Evolutionary conservation across 2,888 invertebrate species (phyloP), one percentile per base, ranked within the genome.

Genomic region (Dicranocentrus wangi): DNA sequence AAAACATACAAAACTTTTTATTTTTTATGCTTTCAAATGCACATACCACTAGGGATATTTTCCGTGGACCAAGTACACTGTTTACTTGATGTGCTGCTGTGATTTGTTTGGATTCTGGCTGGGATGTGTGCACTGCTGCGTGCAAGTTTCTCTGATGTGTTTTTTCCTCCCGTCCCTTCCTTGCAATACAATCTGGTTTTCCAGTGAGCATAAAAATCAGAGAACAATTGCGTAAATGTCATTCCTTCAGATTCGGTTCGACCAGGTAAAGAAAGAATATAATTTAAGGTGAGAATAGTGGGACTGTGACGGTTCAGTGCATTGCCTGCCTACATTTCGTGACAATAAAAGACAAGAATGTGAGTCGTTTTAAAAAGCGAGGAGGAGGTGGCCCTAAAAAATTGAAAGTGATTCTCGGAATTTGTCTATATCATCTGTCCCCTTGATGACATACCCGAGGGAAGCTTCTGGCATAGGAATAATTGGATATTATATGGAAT

Each of bases 391-490:
- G 63, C 7, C 17, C 3, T 23, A 43, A 42, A 42, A 71, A 60
- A 71, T 61, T 71, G 71, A 71, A 71, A 71, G 71, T 71, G 71
- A 71, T 71, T 60, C 71, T 42, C 60, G 71, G 71, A 71, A 71
- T 71, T 71, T 60, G 43, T 39, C 58, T 17, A 61, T 63, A 70
- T 70, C 42, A 43, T 58, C 60, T 42, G 61, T 39, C 61, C 25
- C 55, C 25, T 58, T 70, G 19, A n/a, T 72, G 61, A 60, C 72
- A 71, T 42, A 60, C 17, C 51, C 2, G 17, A 19, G 19, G 43
- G 15, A 8, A n/a, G 43, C 8, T 2, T 43, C n/a, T n/a, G 2
- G 43, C 43, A 43, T 3, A n/a, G n/a, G 43, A 43, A 43, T 1
- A 43, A 1, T 8, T n/a, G n/a, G n/a, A n/a, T n/a, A n/a, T n/a